Percentiles rank a stretch among this genome's conserved stretches.
phyloP scores from a whole-genome alignment of 2,113 vertebrate genomes.

The Scartelaos histophorus region DNA sequence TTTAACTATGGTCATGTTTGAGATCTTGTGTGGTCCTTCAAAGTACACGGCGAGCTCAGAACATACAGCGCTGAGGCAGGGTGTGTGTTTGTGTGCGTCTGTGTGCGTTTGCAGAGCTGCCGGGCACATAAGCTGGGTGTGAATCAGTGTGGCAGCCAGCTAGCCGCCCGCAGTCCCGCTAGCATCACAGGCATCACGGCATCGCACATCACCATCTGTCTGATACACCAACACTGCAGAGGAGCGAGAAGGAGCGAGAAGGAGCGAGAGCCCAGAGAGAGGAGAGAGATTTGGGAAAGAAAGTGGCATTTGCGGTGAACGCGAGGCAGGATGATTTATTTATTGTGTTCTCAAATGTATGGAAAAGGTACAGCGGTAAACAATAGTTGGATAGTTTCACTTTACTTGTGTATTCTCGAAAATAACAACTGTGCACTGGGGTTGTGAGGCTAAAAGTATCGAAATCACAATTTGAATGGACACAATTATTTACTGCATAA shows the following conservation, averaged over 20 bases:
- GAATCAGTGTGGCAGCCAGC: conserved; percentile 40
- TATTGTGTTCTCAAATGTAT: neutral
- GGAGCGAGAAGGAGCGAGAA: neutral
- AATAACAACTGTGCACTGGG: too few species aligned
- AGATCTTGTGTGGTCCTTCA: conserved; percentile 34
- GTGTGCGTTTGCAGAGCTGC: conserved; percentile 26
- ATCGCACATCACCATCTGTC: conserved; percentile 49
- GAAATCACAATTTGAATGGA: too few species aligned
- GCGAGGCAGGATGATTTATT: too few species aligned
- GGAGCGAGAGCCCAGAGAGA: neutral
- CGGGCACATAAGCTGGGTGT: conserved; percentile 41
- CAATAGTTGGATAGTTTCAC: too few species aligned
- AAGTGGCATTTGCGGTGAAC: neutral
- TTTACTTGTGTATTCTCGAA: too few species aligned
- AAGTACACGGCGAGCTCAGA: conserved; percentile 52
- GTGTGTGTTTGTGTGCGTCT: conserved; percentile 20
- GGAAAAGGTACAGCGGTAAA: neutral
- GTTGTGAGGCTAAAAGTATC: too few species aligned
- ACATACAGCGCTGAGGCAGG: conserved; percentile 33
- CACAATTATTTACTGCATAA: too few species aligned
- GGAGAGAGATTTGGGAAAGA: neutral
- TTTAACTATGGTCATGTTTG: too few species aligned
- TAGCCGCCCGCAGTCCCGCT: conserved; percentile 25
- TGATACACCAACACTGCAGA: conserved; percentile 16
- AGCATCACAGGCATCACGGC: conserved; percentile 30